These are phyloP conservation scores for Holcopasites calliopsidis DNA, from an alignment of 1,140 invertebrate genomes.

Conservation along the genomic window DNA sequence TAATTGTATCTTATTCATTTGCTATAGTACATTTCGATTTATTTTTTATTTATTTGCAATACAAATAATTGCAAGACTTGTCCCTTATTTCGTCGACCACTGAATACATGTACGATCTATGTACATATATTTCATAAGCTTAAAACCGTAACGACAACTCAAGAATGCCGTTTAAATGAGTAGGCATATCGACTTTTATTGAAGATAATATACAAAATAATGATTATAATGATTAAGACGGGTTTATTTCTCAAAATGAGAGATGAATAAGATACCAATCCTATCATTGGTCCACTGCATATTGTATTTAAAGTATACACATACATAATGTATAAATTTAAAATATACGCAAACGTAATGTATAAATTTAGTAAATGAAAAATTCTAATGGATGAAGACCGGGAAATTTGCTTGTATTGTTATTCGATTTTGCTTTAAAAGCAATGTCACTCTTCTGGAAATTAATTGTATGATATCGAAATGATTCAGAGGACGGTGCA, in stretches of 20 bases:
- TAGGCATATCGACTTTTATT: slow-evolving; percentile 60
- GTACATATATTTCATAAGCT: slow-evolving; percentile 35
- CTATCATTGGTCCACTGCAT: slow-evolving; percentile 61
- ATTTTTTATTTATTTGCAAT: slow-evolving; percentile 18
- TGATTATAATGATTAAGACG: slow-evolving; percentile 55
- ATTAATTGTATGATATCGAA: slow-evolving; percentile 38
- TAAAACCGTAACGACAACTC: slow-evolving; percentile 12
- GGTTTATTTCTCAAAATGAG: slow-evolving; percentile 52
- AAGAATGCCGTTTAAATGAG: slow-evolving; percentile 33
- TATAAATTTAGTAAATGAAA: slow-evolving; percentile 57
- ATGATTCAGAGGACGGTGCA: slow-evolving; percentile 38
- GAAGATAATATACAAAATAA: slow-evolving; percentile 52
- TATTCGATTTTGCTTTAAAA: slow-evolving; percentile 48
- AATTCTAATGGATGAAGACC: slow-evolving; percentile 48
- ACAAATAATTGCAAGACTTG: slow-evolving; percentile 12
- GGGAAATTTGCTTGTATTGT: slow-evolving; percentile 55
- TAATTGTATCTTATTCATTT: slow-evolving; percentile 55
- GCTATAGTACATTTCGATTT: slow-evolving; percentile 25
- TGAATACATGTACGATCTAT: slow-evolving; percentile 11
- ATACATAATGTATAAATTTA: slow-evolving; percentile 62
- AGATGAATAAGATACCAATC: slow-evolving; percentile 59
- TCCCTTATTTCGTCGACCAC: slow-evolving; percentile 13
- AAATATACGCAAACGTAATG: slow-evolving; percentile 58
- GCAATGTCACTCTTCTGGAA: slow-evolving; percentile 21
- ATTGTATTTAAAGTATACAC: slow-evolving; percentile 61